Evolutionary conservation across 2,888 invertebrate species (phyloP).

Genomic region (Orthosia incerta): DNA sequence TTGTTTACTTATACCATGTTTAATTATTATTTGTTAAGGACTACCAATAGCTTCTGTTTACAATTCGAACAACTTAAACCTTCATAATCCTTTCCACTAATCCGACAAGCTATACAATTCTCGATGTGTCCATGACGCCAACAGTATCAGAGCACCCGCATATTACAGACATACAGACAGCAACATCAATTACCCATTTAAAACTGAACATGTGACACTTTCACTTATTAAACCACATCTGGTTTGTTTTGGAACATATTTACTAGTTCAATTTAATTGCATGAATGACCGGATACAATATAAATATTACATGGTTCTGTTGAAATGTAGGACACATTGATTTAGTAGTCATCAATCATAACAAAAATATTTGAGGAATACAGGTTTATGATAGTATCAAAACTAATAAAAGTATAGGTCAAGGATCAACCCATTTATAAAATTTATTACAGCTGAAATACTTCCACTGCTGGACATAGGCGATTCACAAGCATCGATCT

Average conservation of each 20-base stretch:
- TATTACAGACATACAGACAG: slow-evolving; percentile 37
- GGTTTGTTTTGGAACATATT: slow-evolving; percentile 42
- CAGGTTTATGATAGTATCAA: slow-evolving; percentile 33
- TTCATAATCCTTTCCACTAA: not conserved
- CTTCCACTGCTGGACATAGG: not conserved
- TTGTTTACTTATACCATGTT: no score
- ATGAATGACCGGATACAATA: slow-evolving; percentile 37
- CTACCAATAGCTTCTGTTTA: no score
- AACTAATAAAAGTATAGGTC: not conserved
- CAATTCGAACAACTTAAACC: not conserved
- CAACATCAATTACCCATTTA: slow-evolving; percentile 59
- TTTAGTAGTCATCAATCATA: slow-evolving; percentile 40
- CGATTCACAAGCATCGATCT: not conserved
- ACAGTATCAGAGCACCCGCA: slow-evolving; percentile 53
- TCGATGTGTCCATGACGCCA: slow-evolving; percentile 29
- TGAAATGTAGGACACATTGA: slow-evolving; percentile 38
- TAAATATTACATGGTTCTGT: slow-evolving; percentile 43
- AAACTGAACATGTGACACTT: slow-evolving; percentile 59
- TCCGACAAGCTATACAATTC: slow-evolving; percentile 2
- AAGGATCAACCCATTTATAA: not conserved
- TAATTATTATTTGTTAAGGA: no score
- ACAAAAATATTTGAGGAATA: slow-evolving; percentile 17
- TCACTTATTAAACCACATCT: slow-evolving; percentile 56
- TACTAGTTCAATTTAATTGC: slow-evolving; percentile 39
- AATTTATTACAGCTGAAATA: not conserved